Base-by-base conservation (phyloP, 2,888 invertebrate species). In the Apomyelois bistriatella region DNA sequence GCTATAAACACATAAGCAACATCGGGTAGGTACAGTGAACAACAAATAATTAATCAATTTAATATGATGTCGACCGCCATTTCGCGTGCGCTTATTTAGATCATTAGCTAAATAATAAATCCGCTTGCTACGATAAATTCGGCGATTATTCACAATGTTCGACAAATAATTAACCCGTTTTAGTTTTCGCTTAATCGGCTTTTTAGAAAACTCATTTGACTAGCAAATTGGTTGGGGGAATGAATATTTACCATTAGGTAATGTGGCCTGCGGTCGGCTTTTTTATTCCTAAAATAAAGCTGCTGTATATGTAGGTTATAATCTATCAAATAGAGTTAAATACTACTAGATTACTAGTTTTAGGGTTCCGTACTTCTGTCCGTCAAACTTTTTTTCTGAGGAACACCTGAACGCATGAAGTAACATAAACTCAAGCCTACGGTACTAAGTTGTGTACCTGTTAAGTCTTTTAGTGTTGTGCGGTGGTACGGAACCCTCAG, bases 191-290 rank as follows among this genome's bases (percentile, higher is more conserved):
- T 84, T 86, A 86, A 85, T 88, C 83, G 79, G 87, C 88, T 83
- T 85, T 88, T 89, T 88, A 89, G 90, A 82, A 82, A 85, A 86
- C 82, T 85, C 85, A 89, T 87, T 87, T 87, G 80, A 82, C 81
- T 82, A 79, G 82, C 76, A 86, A 88, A 87, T 86, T 87, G 49
- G 49, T 50, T 41, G 41, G 40, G 64, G 68, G 70, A 74, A 79
- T 79, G 71, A 74, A 76, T 76, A 77, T 74, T 75, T 69, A 72
- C 32, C 8, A 6, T 32, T 62, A 60, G 70, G 64, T 72, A 73
- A 71, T 67, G 67, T 66, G 61, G 64, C 6, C 58, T 59, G 61
- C 58, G 60, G 61, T 59, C 47, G 56, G 56, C 43, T 52, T 57
- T 60, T 15, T 38, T 15, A 4, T 3, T 40, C 16, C 16, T 2